A percentile compares a stretch with the other conserved stretches of the same genome.
Conservation (phyloP, 2,888 invertebrate species). For the Criorhina ranunculi region DNA sequence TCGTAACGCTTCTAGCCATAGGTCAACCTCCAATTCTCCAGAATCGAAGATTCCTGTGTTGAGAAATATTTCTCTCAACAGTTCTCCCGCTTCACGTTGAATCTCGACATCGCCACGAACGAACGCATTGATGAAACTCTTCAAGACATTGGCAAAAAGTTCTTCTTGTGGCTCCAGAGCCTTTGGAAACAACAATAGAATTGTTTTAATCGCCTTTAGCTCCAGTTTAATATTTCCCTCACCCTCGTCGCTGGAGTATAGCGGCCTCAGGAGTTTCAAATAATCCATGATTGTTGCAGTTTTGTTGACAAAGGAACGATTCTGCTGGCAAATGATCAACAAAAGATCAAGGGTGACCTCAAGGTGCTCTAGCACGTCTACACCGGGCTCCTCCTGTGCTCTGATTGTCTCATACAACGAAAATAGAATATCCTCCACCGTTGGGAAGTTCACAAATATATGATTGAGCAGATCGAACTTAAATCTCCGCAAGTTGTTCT, state of each 20-base stretch:
- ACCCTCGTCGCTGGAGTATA: slow-evolving; percentile 79
- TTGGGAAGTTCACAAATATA: slow-evolving; percentile 82
- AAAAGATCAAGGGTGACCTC: slow-evolving; percentile 82
- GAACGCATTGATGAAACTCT: slow-evolving; percentile 86
- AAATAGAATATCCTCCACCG: slow-evolving; percentile 81
- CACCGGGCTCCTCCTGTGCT: slow-evolving; percentile 40
- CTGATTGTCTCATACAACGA: slow-evolving; percentile 81
- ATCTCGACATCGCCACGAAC: slow-evolving; percentile 81
- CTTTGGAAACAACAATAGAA: slow-evolving; percentile 84
- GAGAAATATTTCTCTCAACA: slow-evolving; percentile 86
- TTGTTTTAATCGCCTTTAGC: slow-evolving; percentile 83
- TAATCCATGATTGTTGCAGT: slow-evolving; percentile 83
- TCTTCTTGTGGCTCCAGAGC: slow-evolving; percentile 85
- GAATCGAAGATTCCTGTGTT: slow-evolving; percentile 88
- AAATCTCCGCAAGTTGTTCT: slow-evolving; percentile 82
- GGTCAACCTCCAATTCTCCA: slow-evolving; percentile 87
- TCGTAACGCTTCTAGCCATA: slow-evolving; percentile 87
- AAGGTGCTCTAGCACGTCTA: slow-evolving; percentile 82
- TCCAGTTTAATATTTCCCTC: slow-evolving; percentile 80
- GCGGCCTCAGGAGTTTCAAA: slow-evolving; percentile 82
- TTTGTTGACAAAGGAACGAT: slow-evolving; percentile 83
- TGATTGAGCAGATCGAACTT: slow-evolving; percentile 84
- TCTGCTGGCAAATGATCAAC: slow-evolving; percentile 82
- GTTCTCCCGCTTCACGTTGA: slow-evolving; percentile 85
- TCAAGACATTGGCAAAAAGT: slow-evolving; percentile 86